Evolutionary conservation across 2,888 invertebrate species (phyloP).

Genomic region (Anthophora plumipes): DNA sequence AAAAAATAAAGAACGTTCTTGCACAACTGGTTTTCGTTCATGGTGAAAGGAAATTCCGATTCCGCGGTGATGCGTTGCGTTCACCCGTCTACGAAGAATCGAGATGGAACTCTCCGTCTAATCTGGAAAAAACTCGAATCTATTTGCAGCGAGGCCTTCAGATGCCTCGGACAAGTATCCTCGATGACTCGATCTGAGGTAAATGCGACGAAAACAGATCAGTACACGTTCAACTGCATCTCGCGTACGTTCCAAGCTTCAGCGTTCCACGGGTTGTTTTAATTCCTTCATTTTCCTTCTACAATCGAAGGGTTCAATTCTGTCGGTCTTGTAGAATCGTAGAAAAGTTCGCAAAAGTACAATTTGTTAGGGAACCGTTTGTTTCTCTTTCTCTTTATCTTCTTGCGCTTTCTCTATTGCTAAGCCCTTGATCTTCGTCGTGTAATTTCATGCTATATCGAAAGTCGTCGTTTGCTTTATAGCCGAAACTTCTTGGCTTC

Average conservation of each 20-base stretch:
- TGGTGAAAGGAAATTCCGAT: constrained; percentile 73
- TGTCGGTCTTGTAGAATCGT: not conserved
- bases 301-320: not conserved
- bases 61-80: constrained; percentile 66
- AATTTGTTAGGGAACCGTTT: too few species aligned
- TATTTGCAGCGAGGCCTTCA: constrained; percentile 52
- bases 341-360: not conserved
- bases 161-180: constrained; percentile 35
- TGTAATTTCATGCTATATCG: constrained; percentile 32
- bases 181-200: constrained; percentile 42
- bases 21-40: constrained; percentile 69
- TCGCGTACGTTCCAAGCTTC: not conserved
- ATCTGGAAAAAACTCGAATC: constrained; percentile 54
- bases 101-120: constrained; percentile 56
- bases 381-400: too few species aligned
- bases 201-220: constrained; percentile 33
- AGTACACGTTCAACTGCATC: not conserved
- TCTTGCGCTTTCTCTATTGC: not conserved
- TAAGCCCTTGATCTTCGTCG: constrained; percentile 25
- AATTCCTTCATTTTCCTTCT: not conserved
- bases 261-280: not conserved
- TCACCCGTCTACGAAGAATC: constrained; percentile 53
- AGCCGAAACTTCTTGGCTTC: constrained; percentile 28
- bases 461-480: constrained; percentile 42
- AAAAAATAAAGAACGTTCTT: constrained; percentile 43